phyloP scores from a whole-genome alignment of 2,888 invertebrate genomes.

The Pasiphila rectangulata region DNA sequence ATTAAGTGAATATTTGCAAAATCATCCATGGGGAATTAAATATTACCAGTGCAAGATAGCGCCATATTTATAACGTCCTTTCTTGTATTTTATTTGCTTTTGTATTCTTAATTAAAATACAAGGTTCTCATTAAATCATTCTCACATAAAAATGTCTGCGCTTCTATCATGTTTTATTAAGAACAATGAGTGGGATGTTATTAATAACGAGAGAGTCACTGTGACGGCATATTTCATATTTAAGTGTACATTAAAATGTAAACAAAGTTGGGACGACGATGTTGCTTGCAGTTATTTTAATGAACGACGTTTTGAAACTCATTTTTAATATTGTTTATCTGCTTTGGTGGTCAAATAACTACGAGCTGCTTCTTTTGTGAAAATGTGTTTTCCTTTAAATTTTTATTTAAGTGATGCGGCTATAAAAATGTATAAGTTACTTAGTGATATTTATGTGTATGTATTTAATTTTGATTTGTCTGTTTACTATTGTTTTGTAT shows the following conservation, averaged over 20 bases:
- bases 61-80: not conserved
- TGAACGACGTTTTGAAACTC: conserved; percentile 43
- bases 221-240: conserved; percentile 58
- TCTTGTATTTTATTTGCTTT: no score
- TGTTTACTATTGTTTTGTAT: no score
- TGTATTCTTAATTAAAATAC: not conserved
- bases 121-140: conserved; percentile 11
- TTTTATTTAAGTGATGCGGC: no score
- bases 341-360: not conserved
- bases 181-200: conserved; percentile 45
- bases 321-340: conserved; percentile 10
- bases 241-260: conserved; percentile 65
- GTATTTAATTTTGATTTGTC: no score
- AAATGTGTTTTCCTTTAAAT: no score
- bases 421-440: no score
- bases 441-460: no score
- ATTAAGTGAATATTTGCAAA: no score
- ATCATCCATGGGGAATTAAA: no score
- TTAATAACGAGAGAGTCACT: conserved; percentile 49
- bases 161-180: conserved; percentile 39
- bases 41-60: no score
- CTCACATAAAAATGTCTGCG: conserved; percentile 24
- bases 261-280: conserved; percentile 52
- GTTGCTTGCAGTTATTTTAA: conserved; percentile 58
- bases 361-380: not conserved